phyloP scores from a whole-genome alignment of 2,888 invertebrate genomes.

The Leptarthrus brevirostris region DNA sequence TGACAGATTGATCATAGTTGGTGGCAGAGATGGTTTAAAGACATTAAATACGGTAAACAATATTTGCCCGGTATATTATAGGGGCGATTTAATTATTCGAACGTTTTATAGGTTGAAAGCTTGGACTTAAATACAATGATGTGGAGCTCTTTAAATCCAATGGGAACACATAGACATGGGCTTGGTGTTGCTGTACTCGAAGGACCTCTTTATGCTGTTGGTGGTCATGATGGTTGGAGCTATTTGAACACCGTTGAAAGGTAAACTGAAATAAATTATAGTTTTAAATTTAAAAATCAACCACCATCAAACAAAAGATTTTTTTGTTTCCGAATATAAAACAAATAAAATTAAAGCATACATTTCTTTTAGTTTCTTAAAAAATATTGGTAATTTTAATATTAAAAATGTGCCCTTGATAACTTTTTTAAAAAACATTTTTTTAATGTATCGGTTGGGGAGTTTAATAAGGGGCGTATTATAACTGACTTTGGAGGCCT shows the following conservation, averaged over 20 bases:
- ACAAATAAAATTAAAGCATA: too few relatives aligned
- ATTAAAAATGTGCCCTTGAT: too few relatives aligned
- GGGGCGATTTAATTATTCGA: conserved; percentile 7
- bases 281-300: too few relatives aligned
- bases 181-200: conserved; percentile 82
- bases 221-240: conserved; percentile 92
- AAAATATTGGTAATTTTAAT: too few relatives aligned
- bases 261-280: too few relatives aligned
- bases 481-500: too few relatives aligned
- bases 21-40: conserved; percentile 92
- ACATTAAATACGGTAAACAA: conserved; percentile 83
- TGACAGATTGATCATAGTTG: conserved; percentile 83
- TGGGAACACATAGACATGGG: conserved; percentile 90
- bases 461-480: too few relatives aligned
- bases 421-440: too few relatives aligned
- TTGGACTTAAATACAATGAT: conserved; percentile 83
- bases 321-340: too few relatives aligned
- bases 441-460: too few relatives aligned
- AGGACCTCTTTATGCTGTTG: conserved; percentile 90
- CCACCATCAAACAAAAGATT: too few relatives aligned
- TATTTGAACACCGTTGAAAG: conserved; percentile 93
- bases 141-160: conserved; percentile 85
- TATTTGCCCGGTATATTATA: neutral
- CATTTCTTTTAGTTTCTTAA: too few relatives aligned
- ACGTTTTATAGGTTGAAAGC: conserved; percentile 81